Conservation (phyloP, 2,888 invertebrate species). For the Mamestra brassicae region DNA sequence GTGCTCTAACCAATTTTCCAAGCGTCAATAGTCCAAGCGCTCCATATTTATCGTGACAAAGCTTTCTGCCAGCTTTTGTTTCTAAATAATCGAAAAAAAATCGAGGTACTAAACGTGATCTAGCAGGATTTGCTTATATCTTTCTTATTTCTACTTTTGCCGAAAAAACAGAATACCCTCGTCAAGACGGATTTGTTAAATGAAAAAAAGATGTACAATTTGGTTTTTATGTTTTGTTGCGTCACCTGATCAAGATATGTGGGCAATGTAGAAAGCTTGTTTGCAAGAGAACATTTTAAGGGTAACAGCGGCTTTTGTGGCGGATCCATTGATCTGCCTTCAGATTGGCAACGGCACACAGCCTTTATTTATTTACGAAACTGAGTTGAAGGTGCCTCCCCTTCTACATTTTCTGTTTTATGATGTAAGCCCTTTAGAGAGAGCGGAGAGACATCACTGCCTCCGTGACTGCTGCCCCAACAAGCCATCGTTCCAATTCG, state of each 20-base stretch:
- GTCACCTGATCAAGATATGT: conserved; percentile 86
- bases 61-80: conserved; percentile 61
- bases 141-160: conserved; percentile 84
- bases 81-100: conserved; percentile 79
- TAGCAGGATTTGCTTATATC: conserved; percentile 85
- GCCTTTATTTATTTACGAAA: conserved; percentile 36
- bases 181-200: conserved; percentile 89
- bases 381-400: neutral
- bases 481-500: conserved; percentile 1
- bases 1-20: conserved; percentile 51
- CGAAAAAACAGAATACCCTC: conserved; percentile 85
- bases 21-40: conserved; percentile 52
- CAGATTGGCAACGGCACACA: conserved; percentile 27
- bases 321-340: conserved; percentile 58
- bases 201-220: conserved; percentile 88
- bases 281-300: conserved; percentile 62
- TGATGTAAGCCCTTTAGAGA: neutral
- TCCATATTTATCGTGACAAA: conserved; percentile 67
- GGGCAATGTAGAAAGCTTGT: conserved; percentile 71
- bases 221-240: conserved; percentile 86
- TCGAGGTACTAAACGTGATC: conserved; percentile 82
- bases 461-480: neutral
- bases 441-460: conserved; percentile 8
- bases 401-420: conserved; percentile 1
- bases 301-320: conserved; percentile 52